Percentiles rank a stretch among this genome's conserved stretches.
phyloP scores from a whole-genome alignment of 2,888 invertebrate genomes.

The Lasius platythorax region DNA sequence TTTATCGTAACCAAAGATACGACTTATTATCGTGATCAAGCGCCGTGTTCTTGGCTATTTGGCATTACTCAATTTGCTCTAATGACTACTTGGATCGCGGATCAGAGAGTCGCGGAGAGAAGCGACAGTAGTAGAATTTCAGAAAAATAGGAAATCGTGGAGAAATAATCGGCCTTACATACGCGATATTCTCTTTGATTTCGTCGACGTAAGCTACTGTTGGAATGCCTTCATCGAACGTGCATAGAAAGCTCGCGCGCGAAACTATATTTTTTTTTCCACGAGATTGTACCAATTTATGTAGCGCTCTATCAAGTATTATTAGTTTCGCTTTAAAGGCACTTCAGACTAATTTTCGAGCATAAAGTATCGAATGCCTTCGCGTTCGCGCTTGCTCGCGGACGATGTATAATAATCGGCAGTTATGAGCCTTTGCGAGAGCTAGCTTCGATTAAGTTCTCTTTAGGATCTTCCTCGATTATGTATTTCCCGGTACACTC shows the following conservation, averaged over 20 bases:
- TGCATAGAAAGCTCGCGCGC: constrained; percentile 33
- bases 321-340: constrained; percentile 32
- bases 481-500: background rate
- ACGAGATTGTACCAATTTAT: constrained; percentile 22
- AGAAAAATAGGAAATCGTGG: constrained; percentile 61
- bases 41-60: constrained; percentile 39
- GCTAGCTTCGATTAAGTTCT: background rate
- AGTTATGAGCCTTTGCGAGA: constrained; percentile 9
- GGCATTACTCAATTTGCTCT: constrained; percentile 27
- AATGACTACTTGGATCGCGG: constrained; percentile 13
- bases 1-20: constrained; percentile 23
- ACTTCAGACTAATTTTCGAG: constrained; percentile 21
- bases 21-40: constrained; percentile 44
- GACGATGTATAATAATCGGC: constrained; percentile 33
- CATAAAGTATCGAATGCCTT: constrained; percentile 20
- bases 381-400: background rate
- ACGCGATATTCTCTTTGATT: constrained; percentile 73
- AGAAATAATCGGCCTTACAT: constrained; percentile 71
- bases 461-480: background rate
- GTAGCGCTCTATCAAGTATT: constrained; percentile 15
- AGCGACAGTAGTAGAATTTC: background rate
- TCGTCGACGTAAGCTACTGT: constrained; percentile 67
- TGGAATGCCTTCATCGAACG: constrained; percentile 58
- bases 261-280: constrained; percentile 34
- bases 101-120: constrained; percentile 16